Base-by-base conservation (phyloP, 2,797 vertebrate genomes). In the Chloroceryle amazona region DNA sequence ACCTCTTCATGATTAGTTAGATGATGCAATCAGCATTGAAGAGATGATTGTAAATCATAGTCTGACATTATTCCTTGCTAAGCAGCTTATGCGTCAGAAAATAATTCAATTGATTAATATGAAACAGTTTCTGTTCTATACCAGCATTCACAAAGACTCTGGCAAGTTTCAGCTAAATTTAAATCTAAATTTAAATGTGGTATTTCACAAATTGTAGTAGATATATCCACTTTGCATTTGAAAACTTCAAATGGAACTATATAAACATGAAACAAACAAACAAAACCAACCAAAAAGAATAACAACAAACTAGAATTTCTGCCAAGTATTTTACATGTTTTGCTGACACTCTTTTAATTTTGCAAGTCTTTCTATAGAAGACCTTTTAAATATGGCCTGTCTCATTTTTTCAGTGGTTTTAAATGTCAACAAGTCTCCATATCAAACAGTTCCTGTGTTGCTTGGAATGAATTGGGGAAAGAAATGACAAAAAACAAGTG, bases 1-100 rank as follows among this genome's bases (percentile, higher is more conserved):
- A 92, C 80, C 79, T 76, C 11, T 44, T 41, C 20, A 23, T 88
- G 87, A 96, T 86, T 92, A 93, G 54, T 86, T 90, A 68, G 85
- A 58, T 88, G 66, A 93, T 88, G 93, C 88, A 95, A 95, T 62
- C 6, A 31, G 37, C 1, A 0, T 7, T 74, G 84, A 86, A 93
- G 62, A 93, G 94, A 79, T 68, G 49, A 22, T 51, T 90, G 49
- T 95, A 94, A 94, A 35, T 95, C 70, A 91, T 19, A 63, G 10
- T 47, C 28, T 62, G 87, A 86, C 89, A 70, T 68, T 91, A 41
- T 73, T 92, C 23, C 47, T 81, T 54, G 31, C 37, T 65, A 67
- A 71, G 37, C 61, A 65, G 22, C 42, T 88, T 78, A 78, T 65
- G 54, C 9, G 0, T 72, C 12, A 79, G 54, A 79, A 95, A 93